A percentile compares a stretch with the other conserved stretches of the same genome.
phyloP scores from a whole-genome alignment of 2,113 vertebrate genomes.

The Antigone vipio region DNA sequence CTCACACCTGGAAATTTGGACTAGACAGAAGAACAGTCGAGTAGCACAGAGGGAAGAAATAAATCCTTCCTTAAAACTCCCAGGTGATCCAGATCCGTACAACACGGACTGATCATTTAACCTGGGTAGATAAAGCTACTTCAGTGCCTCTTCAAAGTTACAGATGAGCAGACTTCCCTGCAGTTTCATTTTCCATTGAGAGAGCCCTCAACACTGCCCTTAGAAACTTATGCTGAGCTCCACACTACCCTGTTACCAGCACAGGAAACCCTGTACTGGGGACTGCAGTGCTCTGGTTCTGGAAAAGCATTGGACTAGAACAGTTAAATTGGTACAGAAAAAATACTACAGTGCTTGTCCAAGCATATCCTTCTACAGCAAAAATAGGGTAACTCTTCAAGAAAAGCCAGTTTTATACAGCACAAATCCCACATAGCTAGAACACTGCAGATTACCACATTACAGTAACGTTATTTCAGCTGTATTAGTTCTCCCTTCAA shows the following conservation, averaged over 20 bases:
- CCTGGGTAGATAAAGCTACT: not conserved
- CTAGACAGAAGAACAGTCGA: not conserved
- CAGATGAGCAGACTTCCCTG: not conserved
- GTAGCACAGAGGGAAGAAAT: not conserved
- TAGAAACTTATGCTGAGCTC: too few relatives aligned
- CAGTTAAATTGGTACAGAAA: not conserved
- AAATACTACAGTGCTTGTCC: not conserved
- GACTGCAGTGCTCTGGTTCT: not conserved
- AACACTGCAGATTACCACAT: accelerated
- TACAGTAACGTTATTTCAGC: not conserved
- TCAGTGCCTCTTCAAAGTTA: too few relatives aligned
- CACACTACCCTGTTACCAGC: too few relatives aligned
- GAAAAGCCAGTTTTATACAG: not conserved
- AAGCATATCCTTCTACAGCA: not conserved
- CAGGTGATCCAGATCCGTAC: not conserved
- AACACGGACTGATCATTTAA: not conserved
- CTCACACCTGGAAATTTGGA: not conserved
- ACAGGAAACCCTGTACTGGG: not conserved
- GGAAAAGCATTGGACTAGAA: too few relatives aligned
- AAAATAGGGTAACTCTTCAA: not conserved
- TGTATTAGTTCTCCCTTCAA: not conserved
- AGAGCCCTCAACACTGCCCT: not conserved
- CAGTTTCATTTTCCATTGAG: not conserved
- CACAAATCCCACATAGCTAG: not conserved
- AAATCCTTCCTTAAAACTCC: not conserved